Conservation (phyloP, 2,797 vertebrate genomes). For the Manis pentadactyla region DNA sequence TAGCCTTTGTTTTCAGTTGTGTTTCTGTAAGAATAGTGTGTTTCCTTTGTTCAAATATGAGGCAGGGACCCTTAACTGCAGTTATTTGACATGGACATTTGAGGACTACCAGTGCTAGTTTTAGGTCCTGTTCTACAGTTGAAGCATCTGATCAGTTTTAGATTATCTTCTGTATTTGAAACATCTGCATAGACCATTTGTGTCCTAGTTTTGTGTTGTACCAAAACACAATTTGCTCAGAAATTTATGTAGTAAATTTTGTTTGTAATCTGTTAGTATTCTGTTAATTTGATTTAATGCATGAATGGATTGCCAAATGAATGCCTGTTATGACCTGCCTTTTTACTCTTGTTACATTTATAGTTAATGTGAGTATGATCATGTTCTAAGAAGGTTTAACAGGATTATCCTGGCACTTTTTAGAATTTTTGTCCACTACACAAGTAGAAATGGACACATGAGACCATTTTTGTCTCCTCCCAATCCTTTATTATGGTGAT, state of each 20-base stretch:
- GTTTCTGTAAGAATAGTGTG: conserved; percentile 5
- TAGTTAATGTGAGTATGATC: conserved; percentile 48
- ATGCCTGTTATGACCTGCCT: conserved; percentile 50
- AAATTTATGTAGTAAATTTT: conserved; percentile 34
- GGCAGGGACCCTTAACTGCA: conserved; percentile 20
- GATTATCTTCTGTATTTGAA: conserved; percentile 45
- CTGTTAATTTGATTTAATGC: neutral
- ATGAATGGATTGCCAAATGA: conserved; percentile 49
- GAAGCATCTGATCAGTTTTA: conserved; percentile 49
- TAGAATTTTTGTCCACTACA: neutral
- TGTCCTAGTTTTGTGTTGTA: conserved; percentile 56
- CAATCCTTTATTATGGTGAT: conserved; percentile 35
- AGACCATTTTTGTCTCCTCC: conserved; percentile 7
- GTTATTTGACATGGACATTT: conserved; percentile 7
- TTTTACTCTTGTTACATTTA: conserved; percentile 61
- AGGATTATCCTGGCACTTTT: conserved; percentile 3
- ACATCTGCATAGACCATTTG: conserved; percentile 1
- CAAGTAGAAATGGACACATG: neutral
- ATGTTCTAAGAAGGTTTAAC: conserved; percentile 47
- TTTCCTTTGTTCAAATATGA: conserved; percentile 13
- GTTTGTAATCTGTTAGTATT: conserved; percentile 54
- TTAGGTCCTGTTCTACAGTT: conserved; percentile 56
- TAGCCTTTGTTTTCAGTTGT: conserved; percentile 40
- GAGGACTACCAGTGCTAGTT: neutral
- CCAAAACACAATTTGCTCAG: conserved; percentile 23